Percentiles rank a stretch among this genome's conserved stretches.
phyloP scores from a whole-genome alignment of 2,113 vertebrate genomes.

The Corynorhinus townsendii region DNA sequence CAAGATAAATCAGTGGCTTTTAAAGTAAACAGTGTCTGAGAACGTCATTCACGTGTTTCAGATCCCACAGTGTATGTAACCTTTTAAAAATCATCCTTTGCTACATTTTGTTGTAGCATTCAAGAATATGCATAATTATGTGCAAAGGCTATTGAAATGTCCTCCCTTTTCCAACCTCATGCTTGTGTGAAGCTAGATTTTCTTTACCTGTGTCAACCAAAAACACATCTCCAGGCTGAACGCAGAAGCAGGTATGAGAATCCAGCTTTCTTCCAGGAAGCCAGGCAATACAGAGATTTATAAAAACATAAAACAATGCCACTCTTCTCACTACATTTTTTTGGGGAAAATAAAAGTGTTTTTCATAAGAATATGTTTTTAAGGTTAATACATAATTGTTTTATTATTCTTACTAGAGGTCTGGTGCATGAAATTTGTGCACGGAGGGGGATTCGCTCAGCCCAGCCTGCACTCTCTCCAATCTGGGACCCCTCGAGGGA shows the following conservation, averaged over 20 bases:
- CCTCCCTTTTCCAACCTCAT: neutral
- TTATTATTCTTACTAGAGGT: neutral
- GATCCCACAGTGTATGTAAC: neutral
- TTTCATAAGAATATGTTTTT: neutral
- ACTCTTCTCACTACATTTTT: neutral
- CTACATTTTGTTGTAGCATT: neutral
- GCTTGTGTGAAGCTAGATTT: neutral
- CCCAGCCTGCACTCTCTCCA: no score
- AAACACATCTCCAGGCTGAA: neutral
- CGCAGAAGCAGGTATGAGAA: neutral
- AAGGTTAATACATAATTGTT: neutral
- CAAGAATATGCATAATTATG: neutral
- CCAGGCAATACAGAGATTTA: neutral
- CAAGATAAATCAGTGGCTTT: neutral
- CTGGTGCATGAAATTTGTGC: no score
- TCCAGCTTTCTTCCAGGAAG: neutral
- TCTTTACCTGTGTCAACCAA: neutral
- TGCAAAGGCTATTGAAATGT: neutral
- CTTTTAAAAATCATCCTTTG: neutral
- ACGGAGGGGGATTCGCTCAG: no score
- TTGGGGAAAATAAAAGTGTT: neutral
- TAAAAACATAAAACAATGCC: neutral
- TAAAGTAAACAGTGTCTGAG: neutral
- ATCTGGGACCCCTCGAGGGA: no score
- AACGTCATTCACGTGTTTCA: neutral